Conservation (phyloP, 2,888 invertebrate genomes). For the Automeris io region DNA sequence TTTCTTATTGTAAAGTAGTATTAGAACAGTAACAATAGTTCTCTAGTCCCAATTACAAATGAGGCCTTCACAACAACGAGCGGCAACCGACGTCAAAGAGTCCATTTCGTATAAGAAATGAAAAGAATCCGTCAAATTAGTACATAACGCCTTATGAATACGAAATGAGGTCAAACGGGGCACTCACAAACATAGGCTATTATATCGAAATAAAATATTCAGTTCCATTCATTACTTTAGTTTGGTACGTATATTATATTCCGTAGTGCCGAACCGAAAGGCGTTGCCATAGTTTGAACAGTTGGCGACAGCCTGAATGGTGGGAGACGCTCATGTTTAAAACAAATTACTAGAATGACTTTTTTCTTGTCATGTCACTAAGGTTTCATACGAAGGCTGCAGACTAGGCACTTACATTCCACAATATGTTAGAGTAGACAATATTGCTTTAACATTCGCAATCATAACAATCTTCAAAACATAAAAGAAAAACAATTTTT, state of each 20-base stretch:
- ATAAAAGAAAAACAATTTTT: no score
- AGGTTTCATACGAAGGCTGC: not conserved
- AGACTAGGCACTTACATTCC: not conserved
- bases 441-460: no score
- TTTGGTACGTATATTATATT: constrained; percentile 46
- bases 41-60: constrained; percentile 29
- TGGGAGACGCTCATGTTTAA: constrained; percentile 35
- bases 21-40: constrained; percentile 16
- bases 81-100: constrained; percentile 60
- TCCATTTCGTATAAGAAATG: constrained; percentile 57
- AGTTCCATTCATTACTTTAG: constrained; percentile 61
- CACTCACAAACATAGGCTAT: constrained; percentile 62
- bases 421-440: no score
- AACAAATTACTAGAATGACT: constrained; percentile 41
- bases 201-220: constrained; percentile 75
- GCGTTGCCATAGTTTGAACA: constrained; percentile 65
- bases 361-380: constrained; percentile 32
- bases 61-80: constrained; percentile 33
- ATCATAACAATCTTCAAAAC: no score
- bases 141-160: constrained; percentile 71
- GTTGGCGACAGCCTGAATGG: constrained; percentile 52
- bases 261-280: constrained; percentile 58
- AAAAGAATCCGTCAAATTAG: constrained; percentile 72
- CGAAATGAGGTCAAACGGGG: constrained; percentile 72
- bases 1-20: no score